Evolutionary conservation across 2,113 vertebrate genomes (phyloP).

Genomic region (Tupaia chinensis): DNA sequence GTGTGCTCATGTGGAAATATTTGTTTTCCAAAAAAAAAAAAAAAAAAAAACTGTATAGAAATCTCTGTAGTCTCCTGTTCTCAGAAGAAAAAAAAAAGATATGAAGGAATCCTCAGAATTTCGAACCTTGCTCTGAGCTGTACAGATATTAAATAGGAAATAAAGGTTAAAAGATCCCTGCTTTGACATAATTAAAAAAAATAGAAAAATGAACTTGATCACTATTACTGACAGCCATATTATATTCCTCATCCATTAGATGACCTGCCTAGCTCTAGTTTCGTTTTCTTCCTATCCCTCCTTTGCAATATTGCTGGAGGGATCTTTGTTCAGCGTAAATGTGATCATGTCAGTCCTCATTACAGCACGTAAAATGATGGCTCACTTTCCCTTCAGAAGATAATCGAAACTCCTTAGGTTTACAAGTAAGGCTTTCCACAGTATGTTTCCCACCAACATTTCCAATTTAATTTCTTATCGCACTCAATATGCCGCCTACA

Average conservation of each 20-base stretch:
- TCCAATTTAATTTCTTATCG: neutral
- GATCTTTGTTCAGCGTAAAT: constrained; percentile 39
- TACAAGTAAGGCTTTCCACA: neutral
- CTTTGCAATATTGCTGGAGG: constrained; percentile 10
- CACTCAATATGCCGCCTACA: neutral
- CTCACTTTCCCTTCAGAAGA: neutral
- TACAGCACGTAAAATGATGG: neutral
- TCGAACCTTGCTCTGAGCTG: neutral
- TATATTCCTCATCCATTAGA: neutral
- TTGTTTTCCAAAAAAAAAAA: constrained; percentile 13
- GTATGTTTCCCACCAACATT: neutral
- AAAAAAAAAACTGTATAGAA: neutral
- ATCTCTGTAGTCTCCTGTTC: neutral
- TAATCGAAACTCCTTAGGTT: neutral
- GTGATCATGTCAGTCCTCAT: constrained; percentile 28
- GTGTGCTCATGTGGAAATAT: neutral
- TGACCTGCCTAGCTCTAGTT: constrained; percentile 4
- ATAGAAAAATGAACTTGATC: neutral
- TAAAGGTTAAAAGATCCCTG: neutral
- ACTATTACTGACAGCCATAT: neutral
- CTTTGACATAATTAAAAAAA: neutral
- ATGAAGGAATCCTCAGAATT: neutral
- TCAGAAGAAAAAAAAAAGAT: neutral
- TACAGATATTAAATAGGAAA: neutral
- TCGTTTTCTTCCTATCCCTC: neutral